Conservation (phyloP, 2,113 vertebrate genomes). For the Lycaon pictus region DNA sequence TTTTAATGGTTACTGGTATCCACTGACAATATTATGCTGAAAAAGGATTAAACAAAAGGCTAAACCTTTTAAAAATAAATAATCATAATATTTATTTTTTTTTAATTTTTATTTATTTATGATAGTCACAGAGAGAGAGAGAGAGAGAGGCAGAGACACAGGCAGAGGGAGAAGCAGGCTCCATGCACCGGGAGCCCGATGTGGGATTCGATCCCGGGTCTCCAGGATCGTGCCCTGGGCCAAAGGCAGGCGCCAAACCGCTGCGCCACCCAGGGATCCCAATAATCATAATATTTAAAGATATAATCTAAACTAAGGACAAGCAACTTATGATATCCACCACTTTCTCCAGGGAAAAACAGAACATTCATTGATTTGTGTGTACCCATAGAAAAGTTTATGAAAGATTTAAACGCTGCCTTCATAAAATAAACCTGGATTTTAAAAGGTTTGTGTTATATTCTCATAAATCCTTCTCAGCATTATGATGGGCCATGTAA, state of each 20-base stretch:
- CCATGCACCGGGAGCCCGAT: too few relatives aligned
- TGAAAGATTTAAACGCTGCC: neutral
- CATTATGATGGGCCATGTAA: neutral
- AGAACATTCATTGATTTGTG: neutral
- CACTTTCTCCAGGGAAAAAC: neutral
- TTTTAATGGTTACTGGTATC: neutral
- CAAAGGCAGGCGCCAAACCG: too few relatives aligned
- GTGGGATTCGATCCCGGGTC: too few relatives aligned
- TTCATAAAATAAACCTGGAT: neutral
- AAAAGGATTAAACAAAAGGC: neutral
- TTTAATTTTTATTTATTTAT: too few relatives aligned
- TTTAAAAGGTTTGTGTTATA: neutral
- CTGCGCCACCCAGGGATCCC: too few relatives aligned
- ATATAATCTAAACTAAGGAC: neutral
- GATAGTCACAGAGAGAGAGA: too few relatives aligned
- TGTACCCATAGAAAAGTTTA: neutral
- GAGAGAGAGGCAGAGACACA: too few relatives aligned
- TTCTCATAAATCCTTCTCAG: neutral
- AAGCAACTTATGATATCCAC: neutral
- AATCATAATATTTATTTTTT: neutral
- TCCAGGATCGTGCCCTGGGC: too few relatives aligned
- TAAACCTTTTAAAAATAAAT: slow-evolving; percentile 33
- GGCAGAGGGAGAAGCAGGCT: too few relatives aligned
- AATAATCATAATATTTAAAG: neutral
- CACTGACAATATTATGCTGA: neutral